These are phyloP conservation scores for Miltochrista miniata DNA, from an alignment of 2,888 invertebrate species.

Conservation along the genomic window DNA sequence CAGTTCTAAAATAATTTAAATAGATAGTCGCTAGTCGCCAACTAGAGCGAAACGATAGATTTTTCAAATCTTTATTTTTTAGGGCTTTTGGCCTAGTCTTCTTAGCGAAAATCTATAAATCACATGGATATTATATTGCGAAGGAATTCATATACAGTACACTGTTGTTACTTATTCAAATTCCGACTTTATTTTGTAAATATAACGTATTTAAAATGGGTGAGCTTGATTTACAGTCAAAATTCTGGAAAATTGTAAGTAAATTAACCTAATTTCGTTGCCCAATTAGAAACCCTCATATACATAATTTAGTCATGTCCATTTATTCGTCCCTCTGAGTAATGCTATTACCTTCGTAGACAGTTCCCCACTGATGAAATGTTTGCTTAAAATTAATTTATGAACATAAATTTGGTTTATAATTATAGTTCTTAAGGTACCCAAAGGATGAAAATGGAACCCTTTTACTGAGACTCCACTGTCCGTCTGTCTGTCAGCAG, in stretches of 20 bases:
- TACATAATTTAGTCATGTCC: slow-evolving; percentile 1
- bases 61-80: too few species aligned
- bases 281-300: neutral
- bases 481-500: too few species aligned
- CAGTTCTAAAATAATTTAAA: too few species aligned
- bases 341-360: neutral
- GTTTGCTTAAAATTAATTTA: too few species aligned
- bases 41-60: too few species aligned
- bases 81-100: too few species aligned
- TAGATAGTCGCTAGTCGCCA: too few species aligned
- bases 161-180: neutral
- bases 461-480: too few species aligned
- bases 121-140: neutral
- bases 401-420: too few species aligned
- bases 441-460: too few species aligned
- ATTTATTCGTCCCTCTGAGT: neutral
- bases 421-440: too few species aligned
- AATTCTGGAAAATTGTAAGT: neutral
- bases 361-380: neutral
- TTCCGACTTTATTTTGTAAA: neutral
- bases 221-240: neutral
- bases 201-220: neutral
- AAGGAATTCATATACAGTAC: slow-evolving; percentile 2
- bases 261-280: neutral
- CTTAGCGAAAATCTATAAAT: too few species aligned